Evolutionary conservation across 2,113 vertebrate genomes (phyloP).

Genomic region (Paracanthobrama guichenoti): DNA sequence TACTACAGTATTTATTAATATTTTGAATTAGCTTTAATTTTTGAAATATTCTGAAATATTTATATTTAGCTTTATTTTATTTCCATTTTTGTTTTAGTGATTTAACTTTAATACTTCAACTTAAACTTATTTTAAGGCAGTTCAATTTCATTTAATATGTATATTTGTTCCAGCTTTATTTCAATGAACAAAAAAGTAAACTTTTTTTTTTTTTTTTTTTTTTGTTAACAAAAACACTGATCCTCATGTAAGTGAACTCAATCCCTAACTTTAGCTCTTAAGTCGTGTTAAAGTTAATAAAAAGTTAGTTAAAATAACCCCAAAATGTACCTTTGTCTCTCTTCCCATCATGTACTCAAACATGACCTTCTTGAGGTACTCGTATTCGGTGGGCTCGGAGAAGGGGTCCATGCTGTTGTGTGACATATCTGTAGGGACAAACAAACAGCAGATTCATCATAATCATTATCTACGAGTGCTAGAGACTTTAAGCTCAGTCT

Average conservation of each 20-base stretch:
- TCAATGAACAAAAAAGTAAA: background rate
- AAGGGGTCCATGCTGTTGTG: slow-evolving; percentile 74
- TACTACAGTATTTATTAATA: background rate
- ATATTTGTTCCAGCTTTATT: background rate
- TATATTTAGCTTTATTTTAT: background rate
- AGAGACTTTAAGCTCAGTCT: slow-evolving; percentile 11
- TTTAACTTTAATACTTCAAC: background rate
- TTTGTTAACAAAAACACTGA: background rate
- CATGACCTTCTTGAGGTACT: slow-evolving; percentile 95
- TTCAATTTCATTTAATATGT: background rate
- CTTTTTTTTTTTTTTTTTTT: background rate
- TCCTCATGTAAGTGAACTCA: background rate
- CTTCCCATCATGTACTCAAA: slow-evolving; percentile 99
- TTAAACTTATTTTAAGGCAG: background rate
- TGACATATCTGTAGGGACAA: slow-evolving; percentile 76
- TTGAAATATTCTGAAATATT: background rate
- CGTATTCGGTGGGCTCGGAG: slow-evolving; percentile 89
- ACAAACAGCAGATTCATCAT: slow-evolving; percentile 4
- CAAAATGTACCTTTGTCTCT: slow-evolving; percentile 89
- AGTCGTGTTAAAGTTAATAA: too few relatives aligned
- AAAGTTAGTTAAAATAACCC: background rate
- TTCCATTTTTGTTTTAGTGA: background rate
- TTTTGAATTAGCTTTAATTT: background rate
- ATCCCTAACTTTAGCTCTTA: background rate
- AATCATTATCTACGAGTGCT: background rate